Percentiles rank a stretch among this genome's conserved stretches.
phyloP scores from a whole-genome alignment of 2,797 vertebrate species.

The Sciurus carolinensis region DNA sequence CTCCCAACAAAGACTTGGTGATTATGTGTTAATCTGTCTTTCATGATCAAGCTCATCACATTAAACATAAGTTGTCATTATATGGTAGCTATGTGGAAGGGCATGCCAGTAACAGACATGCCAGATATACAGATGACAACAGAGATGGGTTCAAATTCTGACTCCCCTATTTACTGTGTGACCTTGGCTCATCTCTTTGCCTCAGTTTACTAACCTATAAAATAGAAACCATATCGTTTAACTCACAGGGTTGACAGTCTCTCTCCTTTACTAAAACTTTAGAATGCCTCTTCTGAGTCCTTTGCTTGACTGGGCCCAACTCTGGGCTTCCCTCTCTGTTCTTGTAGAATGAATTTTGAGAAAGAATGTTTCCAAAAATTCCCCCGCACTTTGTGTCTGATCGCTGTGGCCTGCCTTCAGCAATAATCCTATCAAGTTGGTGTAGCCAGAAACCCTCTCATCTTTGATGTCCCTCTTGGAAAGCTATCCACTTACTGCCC shows the following conservation, averaged over 20 bases:
- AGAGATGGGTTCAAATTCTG: neutral
- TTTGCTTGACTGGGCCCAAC: neutral
- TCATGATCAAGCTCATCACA: neutral
- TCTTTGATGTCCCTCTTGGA: neutral
- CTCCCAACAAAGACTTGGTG: neutral
- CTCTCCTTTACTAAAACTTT: neutral
- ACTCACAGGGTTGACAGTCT: neutral
- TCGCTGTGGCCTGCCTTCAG: neutral
- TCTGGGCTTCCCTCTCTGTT: neutral
- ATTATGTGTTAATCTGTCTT: slow-evolving; percentile 34
- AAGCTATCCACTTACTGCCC: neutral
- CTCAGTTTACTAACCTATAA: slow-evolving; percentile 28
- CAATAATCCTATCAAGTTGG: neutral
- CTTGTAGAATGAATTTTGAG: neutral
- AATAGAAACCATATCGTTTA: neutral
- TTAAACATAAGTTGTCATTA: neutral
- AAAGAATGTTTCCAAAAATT: neutral
- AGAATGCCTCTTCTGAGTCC: neutral
- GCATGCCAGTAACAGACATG: neutral
- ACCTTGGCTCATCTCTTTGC: neutral
- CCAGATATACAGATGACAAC: neutral
- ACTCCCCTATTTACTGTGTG: neutral
- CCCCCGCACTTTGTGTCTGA: neutral
- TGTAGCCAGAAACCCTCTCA: neutral
- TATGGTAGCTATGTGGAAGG: neutral